Conservation (phyloP, 2,888 invertebrate species). For the Tetranychus piercei region DNA sequence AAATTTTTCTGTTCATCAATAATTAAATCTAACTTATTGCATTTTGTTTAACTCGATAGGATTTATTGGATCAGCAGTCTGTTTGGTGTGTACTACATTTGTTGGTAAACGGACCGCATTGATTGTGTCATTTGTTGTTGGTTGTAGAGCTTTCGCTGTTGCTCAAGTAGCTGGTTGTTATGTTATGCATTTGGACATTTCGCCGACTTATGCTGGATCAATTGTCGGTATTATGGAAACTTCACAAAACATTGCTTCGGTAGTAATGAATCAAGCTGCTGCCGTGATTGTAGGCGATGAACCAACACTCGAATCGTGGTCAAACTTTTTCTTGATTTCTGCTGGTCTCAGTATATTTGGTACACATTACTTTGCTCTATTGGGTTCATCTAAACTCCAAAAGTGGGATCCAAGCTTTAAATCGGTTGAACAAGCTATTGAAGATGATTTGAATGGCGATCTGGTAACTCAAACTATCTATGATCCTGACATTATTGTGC, state of each 20-base stretch:
- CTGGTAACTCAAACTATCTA: background rate
- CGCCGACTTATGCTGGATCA: background rate
- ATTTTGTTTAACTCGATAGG: background rate
- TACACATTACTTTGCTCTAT: background rate
- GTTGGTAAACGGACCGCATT: background rate
- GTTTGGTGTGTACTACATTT: background rate
- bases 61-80: background rate
- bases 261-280: background rate
- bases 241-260: background rate
- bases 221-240: background rate
- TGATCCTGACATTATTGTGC: background rate
- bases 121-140: background rate
- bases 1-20: no score
- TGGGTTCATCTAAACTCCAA: background rate
- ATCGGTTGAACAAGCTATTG: background rate
- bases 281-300: background rate
- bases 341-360: background rate
- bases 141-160: background rate
- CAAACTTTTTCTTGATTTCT: background rate
- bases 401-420: background rate
- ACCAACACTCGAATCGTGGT: background rate
- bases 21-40: background rate
- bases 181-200: background rate
- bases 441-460: background rate
- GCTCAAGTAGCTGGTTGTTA: background rate